A percentile compares a stretch with the other conserved stretches of the same genome.
Evolutionary conservation across 2,797 vertebrate genomes (phyloP).

Genomic region (Melanotaenia boesemani): DNA sequence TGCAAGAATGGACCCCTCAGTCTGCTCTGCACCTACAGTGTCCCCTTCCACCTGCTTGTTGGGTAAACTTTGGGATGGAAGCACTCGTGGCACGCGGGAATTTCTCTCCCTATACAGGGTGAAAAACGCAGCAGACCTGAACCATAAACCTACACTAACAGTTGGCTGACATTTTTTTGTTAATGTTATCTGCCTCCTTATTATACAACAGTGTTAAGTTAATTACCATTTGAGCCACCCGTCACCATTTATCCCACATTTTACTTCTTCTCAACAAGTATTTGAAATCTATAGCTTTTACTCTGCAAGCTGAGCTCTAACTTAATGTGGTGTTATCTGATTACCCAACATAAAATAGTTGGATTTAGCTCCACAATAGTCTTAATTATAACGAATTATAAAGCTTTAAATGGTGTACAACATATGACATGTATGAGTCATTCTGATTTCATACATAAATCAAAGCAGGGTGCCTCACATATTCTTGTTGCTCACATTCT

Average conservation of each 20-base stretch:
- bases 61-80: constrained; percentile 75
- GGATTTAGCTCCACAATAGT: too few species aligned
- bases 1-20: constrained; percentile 68
- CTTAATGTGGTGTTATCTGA: too few species aligned
- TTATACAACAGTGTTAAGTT: neutral
- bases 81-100: constrained; percentile 46
- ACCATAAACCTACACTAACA: neutral
- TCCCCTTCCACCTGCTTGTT: constrained; percentile 75
- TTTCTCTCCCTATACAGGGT: neutral
- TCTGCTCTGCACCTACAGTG: constrained; percentile 39
- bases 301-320: too few species aligned
- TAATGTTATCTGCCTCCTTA: neutral
- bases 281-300: too few species aligned
- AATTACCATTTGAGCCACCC: too few species aligned
- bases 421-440: too few species aligned
- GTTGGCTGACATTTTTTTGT: neutral
- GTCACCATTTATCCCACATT: neutral
- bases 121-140: neutral
- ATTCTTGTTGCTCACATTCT: neutral
- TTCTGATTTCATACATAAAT: neutral
- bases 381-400: too few species aligned
- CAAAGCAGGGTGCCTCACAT: neutral
- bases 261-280: neutral
- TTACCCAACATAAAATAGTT: too few species aligned
- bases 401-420: too few species aligned